A percentile compares a stretch with the other conserved stretches of the same genome.
phyloP scores from a whole-genome alignment of 1,140 invertebrate genomes.

The Papilio polytes region DNA sequence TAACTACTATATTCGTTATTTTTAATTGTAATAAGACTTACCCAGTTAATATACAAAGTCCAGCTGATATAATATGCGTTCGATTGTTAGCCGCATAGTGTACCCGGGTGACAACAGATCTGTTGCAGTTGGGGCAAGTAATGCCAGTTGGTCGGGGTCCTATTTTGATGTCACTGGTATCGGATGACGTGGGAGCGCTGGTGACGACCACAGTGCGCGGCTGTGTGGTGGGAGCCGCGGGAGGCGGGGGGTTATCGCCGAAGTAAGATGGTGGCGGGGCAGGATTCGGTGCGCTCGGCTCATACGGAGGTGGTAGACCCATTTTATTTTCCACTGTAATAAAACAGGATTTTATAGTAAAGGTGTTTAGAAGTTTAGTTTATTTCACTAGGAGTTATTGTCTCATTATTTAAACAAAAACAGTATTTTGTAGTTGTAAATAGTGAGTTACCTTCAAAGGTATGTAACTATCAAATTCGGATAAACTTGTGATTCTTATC shows the following conservation, averaged over 20 bases:
- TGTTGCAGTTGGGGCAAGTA: conserved; percentile 69
- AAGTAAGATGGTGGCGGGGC: conserved; percentile 75
- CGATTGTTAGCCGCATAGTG: conserved; percentile 73
- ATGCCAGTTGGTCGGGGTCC: conserved; percentile 75
- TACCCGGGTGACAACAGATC: conserved; percentile 70
- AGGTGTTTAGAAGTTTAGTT: neutral
- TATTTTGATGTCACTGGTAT: conserved; percentile 59
- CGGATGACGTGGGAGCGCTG: conserved; percentile 43
- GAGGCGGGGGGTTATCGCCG: conserved; percentile 65
- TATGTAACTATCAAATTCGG: neutral
- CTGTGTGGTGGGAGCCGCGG: conserved; percentile 48
- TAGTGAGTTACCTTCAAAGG: neutral
- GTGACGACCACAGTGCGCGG: conserved; percentile 70
- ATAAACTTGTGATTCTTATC: neutral
- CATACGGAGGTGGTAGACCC: conserved; percentile 74
- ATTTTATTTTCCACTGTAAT: conserved; percentile 80
- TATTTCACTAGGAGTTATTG: neutral
- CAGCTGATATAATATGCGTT: conserved; percentile 75
- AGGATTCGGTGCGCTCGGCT: conserved; percentile 63
- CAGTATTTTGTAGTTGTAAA: neutral
- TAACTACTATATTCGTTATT: too few relatives aligned
- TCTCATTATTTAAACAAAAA: too few relatives aligned
- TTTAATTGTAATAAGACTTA: conserved; percentile 44
- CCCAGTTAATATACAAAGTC: conserved; percentile 72
- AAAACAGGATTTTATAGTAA: neutral